Conservation (phyloP, 2,797 vertebrate genomes). For the Anableps anableps region DNA sequence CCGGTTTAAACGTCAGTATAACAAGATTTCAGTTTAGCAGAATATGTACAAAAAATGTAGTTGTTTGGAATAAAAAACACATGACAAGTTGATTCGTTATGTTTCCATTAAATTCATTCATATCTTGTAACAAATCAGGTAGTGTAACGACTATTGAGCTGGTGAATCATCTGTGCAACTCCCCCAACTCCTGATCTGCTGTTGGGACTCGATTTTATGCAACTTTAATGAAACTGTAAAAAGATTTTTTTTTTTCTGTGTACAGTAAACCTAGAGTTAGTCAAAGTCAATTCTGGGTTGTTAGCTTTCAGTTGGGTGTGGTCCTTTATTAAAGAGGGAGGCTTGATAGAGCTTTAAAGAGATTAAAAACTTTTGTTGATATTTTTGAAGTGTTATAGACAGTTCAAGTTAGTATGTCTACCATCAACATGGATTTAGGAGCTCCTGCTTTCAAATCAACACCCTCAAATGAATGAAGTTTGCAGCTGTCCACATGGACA, state of each 20-base stretch:
- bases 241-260: neutral
- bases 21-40: constrained; percentile 26
- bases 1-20: constrained; percentile 37
- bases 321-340: neutral
- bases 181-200: neutral
- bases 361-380: neutral
- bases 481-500: neutral
- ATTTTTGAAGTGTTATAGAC: too few species aligned
- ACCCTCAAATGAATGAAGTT: too few species aligned
- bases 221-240: neutral
- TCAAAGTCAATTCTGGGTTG: neutral
- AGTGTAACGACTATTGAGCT: neutral
- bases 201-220: neutral
- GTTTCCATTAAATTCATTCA: neutral
- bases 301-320: neutral
- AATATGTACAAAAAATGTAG: neutral
- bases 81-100: neutral
- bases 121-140: neutral
- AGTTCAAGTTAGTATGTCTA: too few species aligned
- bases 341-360: neutral
- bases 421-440: too few species aligned
- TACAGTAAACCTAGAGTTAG: neutral
- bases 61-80: neutral
- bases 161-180: too few species aligned
- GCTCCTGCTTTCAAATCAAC: too few species aligned